Base-by-base conservation (phyloP, 2,888 invertebrate genomes). In the Drosophila mettleri region DNA sequence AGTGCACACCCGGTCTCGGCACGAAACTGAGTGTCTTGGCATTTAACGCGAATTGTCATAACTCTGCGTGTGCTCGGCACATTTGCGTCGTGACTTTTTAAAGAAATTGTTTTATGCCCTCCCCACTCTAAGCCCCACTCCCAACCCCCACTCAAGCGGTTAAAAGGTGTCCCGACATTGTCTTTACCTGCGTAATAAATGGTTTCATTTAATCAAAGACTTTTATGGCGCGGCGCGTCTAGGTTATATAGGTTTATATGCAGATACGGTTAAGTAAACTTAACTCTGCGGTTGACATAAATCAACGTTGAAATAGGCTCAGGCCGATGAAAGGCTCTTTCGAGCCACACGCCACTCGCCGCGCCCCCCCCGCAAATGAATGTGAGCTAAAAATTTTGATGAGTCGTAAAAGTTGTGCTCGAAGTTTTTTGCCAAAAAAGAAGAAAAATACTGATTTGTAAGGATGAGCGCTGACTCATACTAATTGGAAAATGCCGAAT, bases 171-270 rank as follows among this genome's bases (percentile, higher is more conserved):
- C 67, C 62, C 64, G 78, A 69, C 84, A 74, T 88, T 84, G 84
- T 84, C 83, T 84, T 80, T 78, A 84, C 76, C 81, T 78, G 51
- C 82, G 48, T 88, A 78, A 85, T 84, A 85, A 88, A 85, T 85
- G 86, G 84, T 78, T 88, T 86, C 87, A 86, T 85, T 85, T 85
- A 88, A 88, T 85, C 84, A 88, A 84, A 70, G 85, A 53, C 74
- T 70, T 88, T 83, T 75, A 87, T 84, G 67, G 72, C 63, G n/a
- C 60, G 67, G 62, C 60, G 68, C 68, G 55, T 64, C 77, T 76
- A 78, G 69, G 76, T 76, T 72, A 76, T 74, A 88, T 73, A 6
- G 27, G 45, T 27, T 27, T 45, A 45, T 27, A 88, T 76, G 74
- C 67, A 74, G 58, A 52, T 68, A 53, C 59, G 78, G 72, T 55